A percentile compares a stretch with the other conserved stretches of the same genome.
phyloP scores from a whole-genome alignment of 2,888 invertebrate genomes.

The Beris chalybata region DNA sequence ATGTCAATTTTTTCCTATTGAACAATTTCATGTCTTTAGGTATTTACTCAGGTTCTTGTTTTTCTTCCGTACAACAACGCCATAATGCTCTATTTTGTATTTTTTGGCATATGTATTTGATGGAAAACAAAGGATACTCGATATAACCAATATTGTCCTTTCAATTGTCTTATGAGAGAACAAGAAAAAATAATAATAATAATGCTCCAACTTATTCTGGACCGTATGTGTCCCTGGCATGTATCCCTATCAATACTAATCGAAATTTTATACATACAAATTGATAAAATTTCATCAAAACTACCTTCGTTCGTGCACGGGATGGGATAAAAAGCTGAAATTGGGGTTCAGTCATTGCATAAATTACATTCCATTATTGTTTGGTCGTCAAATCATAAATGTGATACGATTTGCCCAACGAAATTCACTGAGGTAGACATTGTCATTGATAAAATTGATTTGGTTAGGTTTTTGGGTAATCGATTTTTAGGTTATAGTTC shows the following conservation, averaged over 20 bases:
- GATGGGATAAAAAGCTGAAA: conserved; percentile 11
- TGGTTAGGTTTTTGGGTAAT: no score
- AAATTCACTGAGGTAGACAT: no score
- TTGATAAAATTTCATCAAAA: conserved; percentile 29
- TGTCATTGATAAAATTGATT: no score
- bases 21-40: conserved; percentile 13
- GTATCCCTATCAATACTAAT: conserved; percentile 14
- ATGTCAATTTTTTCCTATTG: conserved; percentile 22
- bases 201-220: not conserved
- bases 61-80: not conserved
- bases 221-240: conserved; percentile 20
- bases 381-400: no score
- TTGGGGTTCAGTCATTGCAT: conserved; percentile 2
- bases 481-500: no score
- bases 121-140: conserved; percentile 14
- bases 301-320: conserved; percentile 2
- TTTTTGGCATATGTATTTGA: conserved; percentile 15
- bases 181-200: conserved; percentile 1
- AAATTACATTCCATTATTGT: no score
- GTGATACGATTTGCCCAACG: no score
- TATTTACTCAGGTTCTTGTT: conserved; percentile 26
- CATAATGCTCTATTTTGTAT: not conserved
- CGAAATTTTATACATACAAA: conserved; percentile 20
- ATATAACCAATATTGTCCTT: not conserved
- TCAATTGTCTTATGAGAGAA: conserved; percentile 7